Conservation (phyloP, 2,888 invertebrate species). For the Pseudanteris insignis region DNA sequence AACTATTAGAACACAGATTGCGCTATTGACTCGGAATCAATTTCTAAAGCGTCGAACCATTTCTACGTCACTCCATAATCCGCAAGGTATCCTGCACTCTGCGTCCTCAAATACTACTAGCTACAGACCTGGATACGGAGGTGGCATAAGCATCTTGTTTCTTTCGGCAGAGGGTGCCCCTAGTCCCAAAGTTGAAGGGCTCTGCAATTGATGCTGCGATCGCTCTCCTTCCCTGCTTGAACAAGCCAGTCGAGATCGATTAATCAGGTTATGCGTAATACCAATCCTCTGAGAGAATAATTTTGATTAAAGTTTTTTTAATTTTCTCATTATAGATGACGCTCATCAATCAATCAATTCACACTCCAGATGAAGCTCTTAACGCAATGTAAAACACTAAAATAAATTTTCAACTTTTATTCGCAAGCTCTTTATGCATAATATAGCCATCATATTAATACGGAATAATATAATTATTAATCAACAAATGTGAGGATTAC, state of each 20-base stretch:
- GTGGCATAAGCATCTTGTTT: constrained; percentile 65
- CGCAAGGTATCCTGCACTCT: constrained; percentile 49
- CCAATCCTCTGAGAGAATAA: constrained; percentile 7
- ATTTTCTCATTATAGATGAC: background rate
- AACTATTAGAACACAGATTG: no score
- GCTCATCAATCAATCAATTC: background rate
- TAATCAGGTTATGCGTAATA: constrained; percentile 47
- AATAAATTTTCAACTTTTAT: no score
- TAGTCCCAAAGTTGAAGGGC: constrained; percentile 57
- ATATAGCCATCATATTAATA: no score
- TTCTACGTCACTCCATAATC: constrained; percentile 29
- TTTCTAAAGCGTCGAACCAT: constrained; percentile 26
- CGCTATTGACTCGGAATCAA: no score
- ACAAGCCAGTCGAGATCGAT: constrained; percentile 61
- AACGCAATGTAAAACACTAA: no score
- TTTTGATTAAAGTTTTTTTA: background rate
- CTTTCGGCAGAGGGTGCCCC: constrained; percentile 60
- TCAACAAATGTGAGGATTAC: no score
- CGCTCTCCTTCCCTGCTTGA: constrained; percentile 65
- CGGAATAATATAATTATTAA: no score
- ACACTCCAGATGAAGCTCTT: background rate
- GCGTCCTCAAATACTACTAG: constrained; percentile 62
- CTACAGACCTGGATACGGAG: constrained; percentile 66
- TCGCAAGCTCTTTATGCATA: no score
- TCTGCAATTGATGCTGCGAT: constrained; percentile 60